These are phyloP conservation scores for Buathra laborator DNA, from an alignment of 2,888 invertebrate species.

Conservation along the genomic window DNA sequence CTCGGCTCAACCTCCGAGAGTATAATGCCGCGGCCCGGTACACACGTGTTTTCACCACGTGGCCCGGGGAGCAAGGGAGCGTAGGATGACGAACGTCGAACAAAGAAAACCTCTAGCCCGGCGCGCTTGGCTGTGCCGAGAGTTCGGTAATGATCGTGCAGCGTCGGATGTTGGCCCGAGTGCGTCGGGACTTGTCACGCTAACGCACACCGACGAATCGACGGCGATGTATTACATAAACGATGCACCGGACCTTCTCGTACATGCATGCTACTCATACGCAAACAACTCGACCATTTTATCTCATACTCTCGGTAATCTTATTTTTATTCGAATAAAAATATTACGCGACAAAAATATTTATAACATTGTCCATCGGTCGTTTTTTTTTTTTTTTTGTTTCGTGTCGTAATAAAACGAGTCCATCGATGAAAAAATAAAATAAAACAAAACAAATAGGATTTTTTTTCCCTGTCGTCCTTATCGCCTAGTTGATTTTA, in stretches of 20 bases:
- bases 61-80: conserved; percentile 6
- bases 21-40: conserved; percentile 4
- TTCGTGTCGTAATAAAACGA: not conserved
- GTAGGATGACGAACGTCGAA: conserved; percentile 17
- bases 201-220: conserved; percentile 6
- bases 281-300: too few species aligned
- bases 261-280: not conserved
- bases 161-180: conserved; percentile 40
- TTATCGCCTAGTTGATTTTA: conserved; percentile 51
- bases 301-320: too few species aligned
- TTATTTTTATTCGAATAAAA: too few species aligned
- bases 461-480: conserved; percentile 2
- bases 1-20: conserved; percentile 19
- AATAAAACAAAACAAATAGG: conserved; percentile 13
- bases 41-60: conserved; percentile 62
- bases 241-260: not conserved
- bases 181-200: conserved; percentile 38
- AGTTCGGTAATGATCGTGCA: conserved; percentile 26
- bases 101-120: conserved; percentile 30
- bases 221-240: not conserved
- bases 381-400: too few species aligned
- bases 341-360: too few species aligned
- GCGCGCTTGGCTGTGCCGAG: conserved; percentile 3
- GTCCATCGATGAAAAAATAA: not conserved
- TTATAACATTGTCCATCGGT: too few species aligned